Percentiles rank a stretch among this genome's conserved stretches.
Evolutionary conservation across 2,113 vertebrate genomes (phyloP).

Genomic region (Ictidomys tridecemlineatus): DNA sequence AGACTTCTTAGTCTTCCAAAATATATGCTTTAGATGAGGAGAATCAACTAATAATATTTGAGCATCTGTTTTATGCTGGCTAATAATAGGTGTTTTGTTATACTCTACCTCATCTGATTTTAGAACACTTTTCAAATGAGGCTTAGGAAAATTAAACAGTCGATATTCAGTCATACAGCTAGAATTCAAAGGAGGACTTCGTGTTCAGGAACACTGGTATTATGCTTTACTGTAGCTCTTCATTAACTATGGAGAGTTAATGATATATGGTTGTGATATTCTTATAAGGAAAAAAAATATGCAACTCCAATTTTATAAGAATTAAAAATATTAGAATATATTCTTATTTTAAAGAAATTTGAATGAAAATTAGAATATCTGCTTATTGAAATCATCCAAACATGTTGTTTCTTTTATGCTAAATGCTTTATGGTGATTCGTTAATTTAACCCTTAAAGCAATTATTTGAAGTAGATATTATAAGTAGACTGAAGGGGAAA

Average conservation of each 20-base stretch:
- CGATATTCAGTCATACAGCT: not conserved
- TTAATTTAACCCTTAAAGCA: not conserved
- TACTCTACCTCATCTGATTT: not conserved
- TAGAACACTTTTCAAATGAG: not conserved
- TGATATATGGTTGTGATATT: not conserved
- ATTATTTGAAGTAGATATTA: not conserved
- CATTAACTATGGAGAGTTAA: not conserved
- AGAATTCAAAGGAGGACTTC: not conserved
- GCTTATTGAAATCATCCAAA: not conserved
- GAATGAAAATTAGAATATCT: not conserved
- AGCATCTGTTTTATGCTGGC: not conserved
- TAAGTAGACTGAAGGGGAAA: not conserved
- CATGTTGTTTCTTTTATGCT: not conserved
- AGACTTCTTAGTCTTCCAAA: not conserved
- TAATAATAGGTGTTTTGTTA: not conserved
- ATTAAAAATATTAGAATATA: not conserved
- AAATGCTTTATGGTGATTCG: not conserved
- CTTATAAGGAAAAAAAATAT: not conserved
- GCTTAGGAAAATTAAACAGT: not conserved
- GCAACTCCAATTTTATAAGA: not conserved
- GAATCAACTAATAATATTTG: not conserved
- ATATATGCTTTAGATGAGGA: not conserved
- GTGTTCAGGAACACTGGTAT: fast-evolving
- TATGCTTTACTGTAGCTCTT: not conserved
- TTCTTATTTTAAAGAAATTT: not conserved